Percentiles rank a stretch among this genome's conserved stretches.
Evolutionary conservation across 2,113 vertebrate genomes (phyloP).

Genomic region (Theristicus caerulescens): DNA sequence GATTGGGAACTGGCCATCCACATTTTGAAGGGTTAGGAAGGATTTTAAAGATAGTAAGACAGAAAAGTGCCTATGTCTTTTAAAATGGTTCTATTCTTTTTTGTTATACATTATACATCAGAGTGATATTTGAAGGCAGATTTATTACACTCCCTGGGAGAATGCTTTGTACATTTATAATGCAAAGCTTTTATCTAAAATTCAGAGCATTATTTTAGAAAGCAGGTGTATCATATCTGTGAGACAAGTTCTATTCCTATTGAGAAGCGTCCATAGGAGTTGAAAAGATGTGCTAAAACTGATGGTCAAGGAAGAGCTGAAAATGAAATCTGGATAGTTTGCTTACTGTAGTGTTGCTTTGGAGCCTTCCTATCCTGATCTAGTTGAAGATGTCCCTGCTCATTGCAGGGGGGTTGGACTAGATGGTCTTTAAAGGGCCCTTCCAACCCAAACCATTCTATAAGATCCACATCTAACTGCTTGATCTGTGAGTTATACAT

Average conservation of each 20-base stretch:
- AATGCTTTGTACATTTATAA: constrained; percentile 76
- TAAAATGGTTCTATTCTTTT: constrained; percentile 56
- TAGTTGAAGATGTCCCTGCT: background rate
- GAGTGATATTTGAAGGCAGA: constrained; percentile 68
- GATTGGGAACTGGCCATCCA: background rate
- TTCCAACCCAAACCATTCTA: background rate
- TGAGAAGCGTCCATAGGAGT: background rate
- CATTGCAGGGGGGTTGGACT: background rate
- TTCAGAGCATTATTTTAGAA: constrained; percentile 73
- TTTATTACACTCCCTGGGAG: constrained; percentile 69
- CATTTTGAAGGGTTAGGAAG: constrained; percentile 27
- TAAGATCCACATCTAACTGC: background rate
- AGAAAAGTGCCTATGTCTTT: constrained; percentile 51
- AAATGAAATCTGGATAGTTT: background rate
- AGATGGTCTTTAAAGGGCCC: background rate
- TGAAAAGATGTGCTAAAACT: background rate
- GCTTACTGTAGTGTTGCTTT: background rate
- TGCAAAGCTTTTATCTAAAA: constrained; percentile 75
- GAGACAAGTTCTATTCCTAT: constrained; percentile 8
- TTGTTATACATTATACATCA: constrained; percentile 73
- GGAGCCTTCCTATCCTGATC: background rate
- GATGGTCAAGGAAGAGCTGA: background rate
- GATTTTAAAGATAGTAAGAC: constrained; percentile 13
- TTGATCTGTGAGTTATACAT: background rate
- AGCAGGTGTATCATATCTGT: constrained; percentile 28